These are phyloP conservation scores for Lycocerus yunnanus DNA, from an alignment of 2,888 invertebrate genomes.

Conservation along the genomic window DNA sequence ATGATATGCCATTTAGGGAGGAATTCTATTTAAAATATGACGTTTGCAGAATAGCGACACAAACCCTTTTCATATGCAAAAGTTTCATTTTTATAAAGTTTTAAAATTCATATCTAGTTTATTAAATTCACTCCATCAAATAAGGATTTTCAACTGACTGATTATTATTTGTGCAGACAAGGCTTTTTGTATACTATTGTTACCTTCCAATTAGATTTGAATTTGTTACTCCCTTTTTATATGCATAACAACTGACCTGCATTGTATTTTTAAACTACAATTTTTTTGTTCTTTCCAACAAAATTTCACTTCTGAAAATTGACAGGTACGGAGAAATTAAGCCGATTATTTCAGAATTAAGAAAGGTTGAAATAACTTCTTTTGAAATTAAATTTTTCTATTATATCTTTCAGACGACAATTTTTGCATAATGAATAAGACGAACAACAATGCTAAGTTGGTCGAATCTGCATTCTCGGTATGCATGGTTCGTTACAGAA, in stretches of 20 bases:
- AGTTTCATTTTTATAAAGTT: constrained; percentile 47
- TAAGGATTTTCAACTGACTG: constrained; percentile 7
- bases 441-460: background rate
- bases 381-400: background rate
- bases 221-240: background rate
- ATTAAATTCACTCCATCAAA: constrained; percentile 37
- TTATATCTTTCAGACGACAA: background rate
- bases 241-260: background rate
- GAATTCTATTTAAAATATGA: constrained; percentile 56
- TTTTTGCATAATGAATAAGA: background rate
- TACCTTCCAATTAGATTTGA: constrained; percentile 6
- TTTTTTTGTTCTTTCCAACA: too few relatives aligned
- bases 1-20: constrained; percentile 56
- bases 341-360: background rate
- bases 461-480: background rate
- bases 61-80: constrained; percentile 53
- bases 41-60: constrained; percentile 52
- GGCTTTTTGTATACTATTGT: constrained; percentile 15
- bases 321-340: background rate
- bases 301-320: too few relatives aligned
- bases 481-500: background rate
- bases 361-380: background rate
- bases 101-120: constrained; percentile 48
- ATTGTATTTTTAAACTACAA: background rate
- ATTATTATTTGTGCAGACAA: constrained; percentile 23